phyloP scores from a whole-genome alignment of 2,113 vertebrate species.

The Elephas maximus region DNA sequence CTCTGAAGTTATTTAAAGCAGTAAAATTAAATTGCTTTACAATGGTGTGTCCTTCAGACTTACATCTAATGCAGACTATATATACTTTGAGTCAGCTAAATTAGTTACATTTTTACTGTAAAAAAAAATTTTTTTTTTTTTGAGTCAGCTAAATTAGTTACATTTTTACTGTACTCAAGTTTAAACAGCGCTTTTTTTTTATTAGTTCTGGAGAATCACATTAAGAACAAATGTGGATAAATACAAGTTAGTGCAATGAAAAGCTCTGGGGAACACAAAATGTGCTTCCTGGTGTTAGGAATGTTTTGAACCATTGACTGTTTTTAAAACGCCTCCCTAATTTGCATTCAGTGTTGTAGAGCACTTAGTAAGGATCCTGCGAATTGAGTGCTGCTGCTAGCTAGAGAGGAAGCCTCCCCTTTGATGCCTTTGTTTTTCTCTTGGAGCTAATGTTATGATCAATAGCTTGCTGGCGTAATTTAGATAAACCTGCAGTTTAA shows the following conservation, averaged over 20 bases:
- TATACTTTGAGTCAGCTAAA: background rate
- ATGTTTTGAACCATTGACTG: constrained; percentile 55
- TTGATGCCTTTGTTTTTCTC: constrained; percentile 52
- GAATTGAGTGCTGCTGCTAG: constrained; percentile 39
- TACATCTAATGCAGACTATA: background rate
- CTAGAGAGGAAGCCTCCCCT: constrained; percentile 47
- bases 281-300: constrained; percentile 28
- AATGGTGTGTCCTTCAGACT: constrained; percentile 51
- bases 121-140: background rate
- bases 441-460: constrained; percentile 76
- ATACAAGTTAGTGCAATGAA: constrained; percentile 48
- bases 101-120: constrained; percentile 59
- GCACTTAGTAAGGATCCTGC: constrained; percentile 67
- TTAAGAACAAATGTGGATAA: constrained; percentile 47
- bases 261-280: constrained; percentile 33
- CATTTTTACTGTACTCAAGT: constrained; percentile 52
- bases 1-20: constrained; percentile 65
- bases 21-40: constrained; percentile 50
- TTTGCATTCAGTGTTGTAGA: constrained; percentile 53
- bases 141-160: constrained; percentile 49
- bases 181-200: constrained; percentile 24
- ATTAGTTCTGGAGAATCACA: constrained; percentile 60
- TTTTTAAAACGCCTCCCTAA: constrained; percentile 67
- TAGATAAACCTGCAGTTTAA: constrained; percentile 70
- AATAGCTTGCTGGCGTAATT: constrained; percentile 70